phyloP scores from a whole-genome alignment of 2,113 vertebrate genomes.

The Onychorhynchus coronatus region DNA sequence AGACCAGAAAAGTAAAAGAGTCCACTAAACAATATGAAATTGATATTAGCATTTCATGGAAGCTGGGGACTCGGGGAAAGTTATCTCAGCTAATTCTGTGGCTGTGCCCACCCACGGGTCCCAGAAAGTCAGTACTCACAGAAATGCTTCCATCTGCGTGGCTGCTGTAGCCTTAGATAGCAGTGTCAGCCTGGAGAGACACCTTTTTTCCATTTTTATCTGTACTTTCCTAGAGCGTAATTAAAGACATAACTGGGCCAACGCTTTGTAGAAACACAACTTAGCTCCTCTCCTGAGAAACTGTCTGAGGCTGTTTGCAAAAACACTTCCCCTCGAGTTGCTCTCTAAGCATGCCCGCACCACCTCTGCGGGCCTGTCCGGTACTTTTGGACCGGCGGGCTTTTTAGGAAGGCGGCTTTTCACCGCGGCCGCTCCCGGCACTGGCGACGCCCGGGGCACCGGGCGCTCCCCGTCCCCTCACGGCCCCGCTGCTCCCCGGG shows the following conservation, averaged over 20 bases:
- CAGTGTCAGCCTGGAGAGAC: background rate
- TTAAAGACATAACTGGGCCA: background rate
- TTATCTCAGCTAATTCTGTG: background rate
- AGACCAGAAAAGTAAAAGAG: background rate
- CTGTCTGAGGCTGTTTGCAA: background rate
- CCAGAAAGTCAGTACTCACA: background rate
- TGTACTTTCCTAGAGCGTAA: background rate
- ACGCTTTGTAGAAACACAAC: background rate
- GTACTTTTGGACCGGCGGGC: rapidly evolving
- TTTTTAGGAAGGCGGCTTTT: background rate
- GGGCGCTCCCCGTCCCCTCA: background rate
- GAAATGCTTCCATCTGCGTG: rapidly evolving
- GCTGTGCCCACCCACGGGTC: background rate
- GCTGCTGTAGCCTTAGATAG: background rate
- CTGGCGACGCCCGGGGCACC: too few species aligned
- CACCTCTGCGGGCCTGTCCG: background rate
- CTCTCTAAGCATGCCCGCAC: background rate
- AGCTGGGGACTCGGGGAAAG: background rate
- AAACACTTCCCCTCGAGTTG: background rate
- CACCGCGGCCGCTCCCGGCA: background rate
- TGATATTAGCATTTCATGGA: background rate
- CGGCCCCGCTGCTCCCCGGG: background rate
- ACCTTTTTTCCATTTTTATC: background rate
- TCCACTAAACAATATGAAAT: background rate
- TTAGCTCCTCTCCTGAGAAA: background rate